These are phyloP conservation scores for Rhinichthys klamathensis DNA, from an alignment of 2,113 vertebrate genomes.

Conservation along the genomic window DNA sequence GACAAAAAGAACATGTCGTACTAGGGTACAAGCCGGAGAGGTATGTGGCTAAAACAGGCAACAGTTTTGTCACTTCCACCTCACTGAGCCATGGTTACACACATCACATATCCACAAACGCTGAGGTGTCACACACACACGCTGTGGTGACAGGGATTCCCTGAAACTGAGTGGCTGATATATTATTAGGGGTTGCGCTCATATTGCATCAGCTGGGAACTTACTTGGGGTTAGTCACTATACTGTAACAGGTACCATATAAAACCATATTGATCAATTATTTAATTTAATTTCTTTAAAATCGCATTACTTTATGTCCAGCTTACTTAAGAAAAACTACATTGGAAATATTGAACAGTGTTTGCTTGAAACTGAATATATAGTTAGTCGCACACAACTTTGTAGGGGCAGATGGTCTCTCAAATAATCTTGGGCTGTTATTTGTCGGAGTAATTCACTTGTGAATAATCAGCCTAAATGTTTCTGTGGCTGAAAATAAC, in stretches of 20 bases:
- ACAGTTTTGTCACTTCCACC: constrained; percentile 3
- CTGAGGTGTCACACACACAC: constrained; percentile 11
- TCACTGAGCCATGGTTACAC: not conserved
- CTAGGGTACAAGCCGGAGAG: constrained; percentile 24
- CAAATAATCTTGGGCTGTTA: not conserved
- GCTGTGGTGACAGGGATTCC: constrained; percentile 45
- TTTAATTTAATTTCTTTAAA: not conserved
- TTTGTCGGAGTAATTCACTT: not conserved
- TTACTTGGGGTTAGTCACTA: not conserved
- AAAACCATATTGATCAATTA: not conserved
- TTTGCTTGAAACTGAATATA: not conserved
- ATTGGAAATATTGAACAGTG: not conserved
- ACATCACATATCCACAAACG: not conserved
- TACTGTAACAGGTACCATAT: not conserved
- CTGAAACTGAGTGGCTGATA: not conserved
- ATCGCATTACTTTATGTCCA: not conserved
- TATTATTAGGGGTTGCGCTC: constrained; percentile 27
- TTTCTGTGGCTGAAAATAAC: constrained; percentile 33
- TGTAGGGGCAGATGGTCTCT: not conserved
- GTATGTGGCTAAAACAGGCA: constrained; percentile 34
- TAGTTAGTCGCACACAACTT: not conserved
- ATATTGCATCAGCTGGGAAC: not conserved
- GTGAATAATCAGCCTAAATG: constrained; percentile 5
- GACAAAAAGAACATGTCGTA: constrained; percentile 59
- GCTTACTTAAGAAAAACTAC: not conserved